Conservation (phyloP, 2,888 invertebrate genomes). For the Leptopterna dolabrata region DNA sequence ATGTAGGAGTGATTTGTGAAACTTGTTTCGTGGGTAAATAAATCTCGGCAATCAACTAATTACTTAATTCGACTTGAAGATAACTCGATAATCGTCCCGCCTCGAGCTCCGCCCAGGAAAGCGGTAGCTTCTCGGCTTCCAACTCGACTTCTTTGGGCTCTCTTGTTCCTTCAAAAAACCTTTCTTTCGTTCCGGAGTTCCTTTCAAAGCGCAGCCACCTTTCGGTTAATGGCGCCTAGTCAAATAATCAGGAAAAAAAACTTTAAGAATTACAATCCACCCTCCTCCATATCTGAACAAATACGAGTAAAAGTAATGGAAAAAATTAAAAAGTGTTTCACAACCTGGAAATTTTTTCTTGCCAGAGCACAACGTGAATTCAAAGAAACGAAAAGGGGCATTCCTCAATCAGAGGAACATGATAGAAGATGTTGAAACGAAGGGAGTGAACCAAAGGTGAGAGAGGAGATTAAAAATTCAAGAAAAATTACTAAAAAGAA, state of each 20-base stretch:
- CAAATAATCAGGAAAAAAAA: background rate
- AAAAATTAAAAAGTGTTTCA: background rate
- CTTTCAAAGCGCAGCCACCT: background rate
- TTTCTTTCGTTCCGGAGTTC: background rate
- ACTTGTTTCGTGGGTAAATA: slow-evolving; percentile 41
- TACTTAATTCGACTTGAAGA: slow-evolving; percentile 43
- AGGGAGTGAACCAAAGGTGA: background rate
- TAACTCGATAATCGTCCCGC: slow-evolving; percentile 14
- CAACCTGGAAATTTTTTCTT: background rate
- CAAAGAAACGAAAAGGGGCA: background rate
- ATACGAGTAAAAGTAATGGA: background rate
- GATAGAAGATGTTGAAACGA: background rate
- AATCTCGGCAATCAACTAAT: slow-evolving; percentile 46
- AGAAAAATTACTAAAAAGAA: slow-evolving; percentile 32
- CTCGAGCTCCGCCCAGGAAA: slow-evolving; percentile 19
- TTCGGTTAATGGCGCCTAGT: background rate
- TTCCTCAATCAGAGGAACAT: background rate
- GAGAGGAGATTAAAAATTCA: slow-evolving; percentile 39
- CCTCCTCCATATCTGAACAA: background rate
- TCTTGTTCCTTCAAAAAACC: background rate
- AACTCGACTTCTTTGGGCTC: background rate
- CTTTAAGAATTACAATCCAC: background rate
- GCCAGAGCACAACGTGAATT: background rate
- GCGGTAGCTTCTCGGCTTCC: background rate
- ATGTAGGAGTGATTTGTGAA: slow-evolving; percentile 28